Conservation (phyloP, 1,140 invertebrate genomes). For the Psilanteris sp. region DNA sequence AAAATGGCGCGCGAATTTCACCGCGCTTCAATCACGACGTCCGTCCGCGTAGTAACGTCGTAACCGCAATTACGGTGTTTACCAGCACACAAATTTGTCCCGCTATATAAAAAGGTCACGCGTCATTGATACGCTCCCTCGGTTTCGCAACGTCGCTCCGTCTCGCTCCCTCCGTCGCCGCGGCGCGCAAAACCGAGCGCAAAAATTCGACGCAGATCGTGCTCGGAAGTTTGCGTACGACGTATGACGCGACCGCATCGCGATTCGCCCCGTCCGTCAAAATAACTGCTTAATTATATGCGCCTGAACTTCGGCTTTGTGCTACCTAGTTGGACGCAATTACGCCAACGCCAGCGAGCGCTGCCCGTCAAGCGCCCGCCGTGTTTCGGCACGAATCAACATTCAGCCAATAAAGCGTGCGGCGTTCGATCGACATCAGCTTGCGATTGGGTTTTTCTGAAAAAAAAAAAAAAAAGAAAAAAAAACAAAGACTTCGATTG, state of each 20-base stretch:
- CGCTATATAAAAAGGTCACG: conserved; percentile 31
- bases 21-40: conserved; percentile 19
- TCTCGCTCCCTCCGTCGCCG: neutral
- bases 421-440: too few species aligned
- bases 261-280: conserved; percentile 16
- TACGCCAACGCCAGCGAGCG: neutral
- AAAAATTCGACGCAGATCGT: conserved; percentile 28
- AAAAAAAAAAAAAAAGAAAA: too few species aligned
- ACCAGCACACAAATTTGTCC: conserved; percentile 13
- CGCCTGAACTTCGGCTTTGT: conserved; percentile 19
- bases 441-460: too few species aligned
- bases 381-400: too few species aligned
- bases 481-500: too few species aligned
- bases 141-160: neutral
- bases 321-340: conserved; percentile 8
- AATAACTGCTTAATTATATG: conserved; percentile 19
- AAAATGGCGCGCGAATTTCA: conserved; percentile 3
- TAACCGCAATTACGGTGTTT: conserved; percentile 28
- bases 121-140: conserved; percentile 16
- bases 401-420: too few species aligned
- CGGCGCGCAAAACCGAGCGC: neutral
- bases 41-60: neutral
- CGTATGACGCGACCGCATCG: conserved; percentile 2
- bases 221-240: conserved; percentile 10
- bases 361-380: too few species aligned